Base-by-base conservation (phyloP, 2,797 vertebrate genomes). In the Propithecus deckenii region DNA sequence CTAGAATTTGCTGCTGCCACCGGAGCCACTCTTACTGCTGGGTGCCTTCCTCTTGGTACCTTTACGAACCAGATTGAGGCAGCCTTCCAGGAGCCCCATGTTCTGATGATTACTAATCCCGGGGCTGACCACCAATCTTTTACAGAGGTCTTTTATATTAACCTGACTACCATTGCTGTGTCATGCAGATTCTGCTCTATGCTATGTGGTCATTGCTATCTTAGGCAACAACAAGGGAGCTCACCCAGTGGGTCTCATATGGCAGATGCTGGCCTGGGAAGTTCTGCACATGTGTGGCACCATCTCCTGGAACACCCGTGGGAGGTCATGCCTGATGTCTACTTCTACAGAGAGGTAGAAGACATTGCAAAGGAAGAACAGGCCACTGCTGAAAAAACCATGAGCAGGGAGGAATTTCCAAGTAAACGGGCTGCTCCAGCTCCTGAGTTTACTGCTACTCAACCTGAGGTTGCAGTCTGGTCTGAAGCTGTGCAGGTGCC, bases 381-480 rank as follows among this genome's bases (percentile, higher is more conserved):
- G 65, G 20, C 25, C 28, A 0, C 30, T 4, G 32, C 15, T 59
- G 57, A 35, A 46, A 75, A 74, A n/a, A 22, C n/a, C 12, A 0
- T 32, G 28, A 22, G 6, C 48, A 28, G 67, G 35, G 22, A 88
- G n/a, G 46, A 35, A 15, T 1, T 87, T n/a, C 11, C 4, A 35
- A 55, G 80, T 12, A 32, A 35, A 25, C 0, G 69, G 61, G 2
- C 7, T 3, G 7, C 35, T 11, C 35, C 30, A 1, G 41, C 41
- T 78, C 48, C 55, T 22, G 22, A 20, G 10, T 41, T 75, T 35
- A 59, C 32, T 46, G 38, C 63, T 72, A 15, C 22, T 41, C 79
- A 43, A 11, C 3, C 48, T 1, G 4, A 48, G 6, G 46, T 7
- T 9, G 0, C 57, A 41, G 63, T 10, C 0, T 3, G 32, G 1